Evolutionary conservation across 2,113 vertebrate species (phyloP).

Genomic region (Elephantulus edwardii): DNA sequence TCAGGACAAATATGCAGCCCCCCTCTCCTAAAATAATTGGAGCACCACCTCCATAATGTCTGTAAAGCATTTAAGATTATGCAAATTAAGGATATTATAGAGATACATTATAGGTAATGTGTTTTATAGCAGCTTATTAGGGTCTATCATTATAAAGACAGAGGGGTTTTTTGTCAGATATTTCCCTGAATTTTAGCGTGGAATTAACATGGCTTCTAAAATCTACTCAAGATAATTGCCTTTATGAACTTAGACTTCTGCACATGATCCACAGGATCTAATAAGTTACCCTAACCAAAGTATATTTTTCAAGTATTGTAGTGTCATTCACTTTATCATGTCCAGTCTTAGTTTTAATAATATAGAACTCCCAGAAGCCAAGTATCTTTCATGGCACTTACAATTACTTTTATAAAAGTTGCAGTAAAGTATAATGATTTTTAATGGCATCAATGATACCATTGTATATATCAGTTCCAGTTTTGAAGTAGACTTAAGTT

Average conservation of each 20-base stretch:
- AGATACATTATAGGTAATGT: slow-evolving; percentile 55
- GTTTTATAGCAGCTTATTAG: slow-evolving; percentile 63
- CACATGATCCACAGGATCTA: slow-evolving; percentile 51
- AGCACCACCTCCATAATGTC: slow-evolving; percentile 14
- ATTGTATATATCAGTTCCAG: slow-evolving; percentile 64
- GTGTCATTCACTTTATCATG: slow-evolving; percentile 62
- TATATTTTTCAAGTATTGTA: slow-evolving; percentile 73
- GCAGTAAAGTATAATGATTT: slow-evolving; percentile 76
- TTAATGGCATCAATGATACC: slow-evolving; percentile 72
- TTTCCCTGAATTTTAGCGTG: slow-evolving; percentile 38
- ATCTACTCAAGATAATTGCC: slow-evolving; percentile 35
- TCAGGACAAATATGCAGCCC: not conserved
- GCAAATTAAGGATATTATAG: slow-evolving; percentile 63
- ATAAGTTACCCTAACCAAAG: slow-evolving; percentile 54
- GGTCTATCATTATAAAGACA: slow-evolving; percentile 56
- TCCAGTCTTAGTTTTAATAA: slow-evolving; percentile 56
- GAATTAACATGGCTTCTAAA: slow-evolving; percentile 37
- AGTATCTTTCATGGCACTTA: slow-evolving; percentile 69
- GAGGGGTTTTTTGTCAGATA: slow-evolving; percentile 23
- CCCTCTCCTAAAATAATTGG: slow-evolving; percentile 48
- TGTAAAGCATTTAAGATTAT: slow-evolving; percentile 49
- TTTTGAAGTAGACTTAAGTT: slow-evolving; percentile 79
- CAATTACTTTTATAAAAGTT: slow-evolving; percentile 73
- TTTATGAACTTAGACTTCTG: slow-evolving; percentile 61
- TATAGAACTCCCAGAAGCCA: slow-evolving; percentile 41